Evolutionary conservation across 2,888 invertebrate species (phyloP), one percentile per base, ranked within the genome.

Genomic region (Strigamia transsilvanica): DNA sequence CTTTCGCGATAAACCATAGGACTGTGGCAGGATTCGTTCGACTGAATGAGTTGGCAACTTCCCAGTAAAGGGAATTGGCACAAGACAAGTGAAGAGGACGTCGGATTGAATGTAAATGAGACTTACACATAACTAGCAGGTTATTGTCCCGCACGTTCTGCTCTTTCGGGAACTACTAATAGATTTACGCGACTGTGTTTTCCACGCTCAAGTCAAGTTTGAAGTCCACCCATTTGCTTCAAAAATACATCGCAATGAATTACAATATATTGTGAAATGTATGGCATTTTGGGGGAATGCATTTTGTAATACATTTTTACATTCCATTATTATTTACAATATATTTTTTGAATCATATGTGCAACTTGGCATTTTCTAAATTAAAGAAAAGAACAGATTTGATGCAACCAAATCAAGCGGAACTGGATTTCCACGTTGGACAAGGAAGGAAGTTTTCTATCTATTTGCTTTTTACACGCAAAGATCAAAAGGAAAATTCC

Each of bases 51-150:
- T 21, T 61, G 61, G 61, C 61, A 61, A 23, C 2, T 61, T 61
- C 61, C 61, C 61, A 61, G 61, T 61, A 12, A 18, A 18, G 9
- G 9, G 21, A 61, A 61, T 61, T 61, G 61, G 61, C 61, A 61
- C 18, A 61, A 61, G 61, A 61, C 61, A 61, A 61, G 61, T 61
- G 61, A 61, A 21, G 23, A 61, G 61, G 61, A 61, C 61, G 61
- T 61, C 13, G 61, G 61, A 61, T 61, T 61, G 61, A 61, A 61
- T 61, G 61, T 61, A 61, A 61, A 61, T 61, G 61, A 61, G 61
- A 61, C 61, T 61, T 61, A 23, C 61, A 61, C 61, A 61, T 21
- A 61, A 61, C 61, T 61, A 61, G 21, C 61, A 21, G 61, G 61
- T 61, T 61, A 61, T 61, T 61, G 61, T 61, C 61, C 61, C 61